A percentile compares a stretch with the other conserved stretches of the same genome.
Evolutionary conservation across 1,140 invertebrate species (phyloP).

Genomic region (Bombyx mori): DNA sequence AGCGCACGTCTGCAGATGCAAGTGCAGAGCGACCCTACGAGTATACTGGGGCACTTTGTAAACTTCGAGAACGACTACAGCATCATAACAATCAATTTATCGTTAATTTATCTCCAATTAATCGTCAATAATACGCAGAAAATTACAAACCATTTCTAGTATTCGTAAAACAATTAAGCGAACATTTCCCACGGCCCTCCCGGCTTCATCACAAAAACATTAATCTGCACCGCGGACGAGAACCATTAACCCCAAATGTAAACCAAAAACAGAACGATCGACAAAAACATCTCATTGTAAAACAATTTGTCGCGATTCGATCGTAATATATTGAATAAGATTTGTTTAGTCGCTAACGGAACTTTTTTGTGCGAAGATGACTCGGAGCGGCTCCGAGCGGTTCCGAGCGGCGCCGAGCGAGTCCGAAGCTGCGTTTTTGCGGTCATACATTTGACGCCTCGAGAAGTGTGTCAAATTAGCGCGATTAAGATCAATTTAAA

Average conservation of each 20-base stretch:
- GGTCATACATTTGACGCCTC: conserved; percentile 1
- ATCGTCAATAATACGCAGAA: too few relatives aligned
- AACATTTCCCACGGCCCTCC: conserved; percentile 11
- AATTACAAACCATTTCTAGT: conserved; percentile 1
- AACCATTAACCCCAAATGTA: conserved; percentile 9
- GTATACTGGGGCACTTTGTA: too few relatives aligned
- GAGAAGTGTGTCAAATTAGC: conserved; percentile 15
- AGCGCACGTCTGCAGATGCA: conserved; percentile 18
- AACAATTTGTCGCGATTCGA: conserved; percentile 19
- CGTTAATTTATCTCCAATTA: too few relatives aligned
- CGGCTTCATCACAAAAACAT: neutral
- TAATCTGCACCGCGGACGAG: neutral
- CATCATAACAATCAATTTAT: too few relatives aligned
- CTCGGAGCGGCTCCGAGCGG: neutral
- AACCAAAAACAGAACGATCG: neutral
- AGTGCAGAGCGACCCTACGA: conserved; percentile 15
- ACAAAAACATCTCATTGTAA: conserved; percentile 15
- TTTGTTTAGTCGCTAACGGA: conserved; percentile 24
- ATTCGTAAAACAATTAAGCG: conserved; percentile 17
- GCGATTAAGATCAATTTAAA: conserved; percentile 9
- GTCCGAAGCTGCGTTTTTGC: conserved; percentile 6
- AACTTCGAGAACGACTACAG: too few relatives aligned
- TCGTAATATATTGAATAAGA: conserved; percentile 30
- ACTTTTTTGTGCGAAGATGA: conserved; percentile 7
- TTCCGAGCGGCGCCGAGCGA: conserved; percentile 1